Evolutionary conservation across 2,888 invertebrate genomes (phyloP), one percentile per base, ranked within the genome.

Genomic region (Coenonympha arcania): DNA sequence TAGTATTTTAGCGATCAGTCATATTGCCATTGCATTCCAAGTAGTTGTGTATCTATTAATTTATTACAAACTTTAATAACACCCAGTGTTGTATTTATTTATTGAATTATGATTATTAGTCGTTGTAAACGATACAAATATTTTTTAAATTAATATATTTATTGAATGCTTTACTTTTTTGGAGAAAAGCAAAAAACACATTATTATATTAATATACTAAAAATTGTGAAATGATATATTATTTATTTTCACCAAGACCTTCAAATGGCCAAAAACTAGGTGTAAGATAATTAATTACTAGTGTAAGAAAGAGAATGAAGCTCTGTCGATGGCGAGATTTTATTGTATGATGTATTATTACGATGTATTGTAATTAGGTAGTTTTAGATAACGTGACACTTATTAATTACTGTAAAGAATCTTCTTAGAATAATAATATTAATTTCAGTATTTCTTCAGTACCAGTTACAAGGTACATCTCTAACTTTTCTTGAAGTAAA

Each of bases 121-220:
- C 75, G 73, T 75, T 76, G 52, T 34, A 60, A 76, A 75, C 71
- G 74, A 75, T 73, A 55, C 61, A 59, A 66, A 62, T 52, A 50
- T 52, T 28, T 26, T 6, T 28, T 6, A 8, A 19, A 24, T 18
- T 30, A 3, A 41, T 19, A 15, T 16, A 16, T 6, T 19, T 19
- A 6, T 19, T 6, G 6, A n/a, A 5, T 18, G 3, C 3, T 13
- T 2, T 30, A 5, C 4, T 31, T 6, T 39, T 39, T 24, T 24
- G 3, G 8, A 24, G 15, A 6, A 22, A 37, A 22, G 6, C 8
- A 11, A 13, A 3, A 39, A 9, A 15, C 9, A 24, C 4, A 39
- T 39, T 24, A 0, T 8, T 24, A 0, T 8, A 8, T 16, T 24
- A 24, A 2, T 24, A 24, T 4, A 8, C 8, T 6, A 26, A 9